Conservation (phyloP, 1,140 invertebrate genomes). For the Drosophila navojoa region DNA sequence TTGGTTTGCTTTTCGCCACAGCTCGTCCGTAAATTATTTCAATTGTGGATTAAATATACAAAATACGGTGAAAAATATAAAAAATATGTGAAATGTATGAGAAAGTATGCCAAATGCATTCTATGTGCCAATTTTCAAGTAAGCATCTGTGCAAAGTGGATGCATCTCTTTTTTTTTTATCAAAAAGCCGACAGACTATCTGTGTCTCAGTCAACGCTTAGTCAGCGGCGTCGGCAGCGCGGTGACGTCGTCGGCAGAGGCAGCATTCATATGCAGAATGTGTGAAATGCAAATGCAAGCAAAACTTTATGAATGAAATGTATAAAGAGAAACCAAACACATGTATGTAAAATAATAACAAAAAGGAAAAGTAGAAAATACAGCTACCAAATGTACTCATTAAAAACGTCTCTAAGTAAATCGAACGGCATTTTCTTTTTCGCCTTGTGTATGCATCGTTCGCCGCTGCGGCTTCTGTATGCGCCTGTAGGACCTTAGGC, state of each 20-base stretch:
- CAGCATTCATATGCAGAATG: constrained; percentile 44
- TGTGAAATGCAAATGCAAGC: constrained; percentile 49
- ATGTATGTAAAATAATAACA: constrained; percentile 2
- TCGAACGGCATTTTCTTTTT: constrained; percentile 50
- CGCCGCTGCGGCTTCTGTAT: constrained; percentile 35
- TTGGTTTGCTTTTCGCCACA: constrained; percentile 55
- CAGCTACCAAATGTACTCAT: constrained; percentile 33
- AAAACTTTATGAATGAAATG: constrained; percentile 71
- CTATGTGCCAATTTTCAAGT: constrained; percentile 35
- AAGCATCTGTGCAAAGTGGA: constrained; percentile 17
- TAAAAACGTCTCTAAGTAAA: constrained; percentile 12
- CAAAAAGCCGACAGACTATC: constrained; percentile 38
- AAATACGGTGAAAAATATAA: constrained; percentile 29
- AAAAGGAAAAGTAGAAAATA: constrained; percentile 1
- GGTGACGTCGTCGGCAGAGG: constrained; percentile 34
- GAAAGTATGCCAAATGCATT: constrained; percentile 15
- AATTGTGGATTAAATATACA: constrained; percentile 40
- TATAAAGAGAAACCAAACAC: constrained; percentile 43
- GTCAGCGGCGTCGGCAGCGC: constrained; percentile 41
- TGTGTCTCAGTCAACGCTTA: constrained; percentile 38
- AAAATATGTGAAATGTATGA: constrained; percentile 43
- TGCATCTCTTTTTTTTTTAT: neutral
- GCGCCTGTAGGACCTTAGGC: constrained; percentile 7
- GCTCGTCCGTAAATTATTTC: constrained; percentile 58
- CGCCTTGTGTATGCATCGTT: constrained; percentile 68